Evolutionary conservation across 2,113 vertebrate genomes (phyloP).

Genomic region (Willisornis vidua): DNA sequence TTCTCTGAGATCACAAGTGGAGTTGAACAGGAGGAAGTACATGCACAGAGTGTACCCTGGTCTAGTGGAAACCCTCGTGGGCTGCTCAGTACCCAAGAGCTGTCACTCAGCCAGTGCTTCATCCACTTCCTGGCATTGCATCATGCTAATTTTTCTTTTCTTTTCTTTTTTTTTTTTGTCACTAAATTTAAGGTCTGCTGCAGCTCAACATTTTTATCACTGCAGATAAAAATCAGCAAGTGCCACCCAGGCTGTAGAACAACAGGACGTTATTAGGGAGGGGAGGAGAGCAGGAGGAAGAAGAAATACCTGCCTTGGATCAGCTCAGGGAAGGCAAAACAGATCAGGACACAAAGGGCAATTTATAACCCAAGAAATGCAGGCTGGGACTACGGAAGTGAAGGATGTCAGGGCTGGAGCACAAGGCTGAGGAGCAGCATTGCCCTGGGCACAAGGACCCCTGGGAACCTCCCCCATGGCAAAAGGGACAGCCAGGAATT

Average conservation of each 20-base stretch:
- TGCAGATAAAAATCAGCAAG: slow-evolving; percentile 44
- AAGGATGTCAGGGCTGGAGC: background rate
- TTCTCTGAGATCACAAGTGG: background rate
- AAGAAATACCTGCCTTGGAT: background rate
- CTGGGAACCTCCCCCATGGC: background rate
- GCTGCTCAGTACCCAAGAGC: background rate
- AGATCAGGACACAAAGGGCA: background rate
- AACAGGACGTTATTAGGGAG: background rate
- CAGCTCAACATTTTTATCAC: slow-evolving; percentile 52
- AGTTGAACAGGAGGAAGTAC: background rate
- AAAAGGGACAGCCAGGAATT: background rate
- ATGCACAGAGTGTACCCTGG: background rate
- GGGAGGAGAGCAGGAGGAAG: background rate
- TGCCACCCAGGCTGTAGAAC: background rate
- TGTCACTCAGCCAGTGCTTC: slow-evolving; percentile 43
- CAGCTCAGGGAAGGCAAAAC: background rate
- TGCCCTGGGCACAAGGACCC: background rate
- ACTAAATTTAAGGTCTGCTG: slow-evolving; percentile 68
- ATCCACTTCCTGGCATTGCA: slow-evolving; percentile 62
- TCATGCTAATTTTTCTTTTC: background rate
- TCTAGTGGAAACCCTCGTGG: background rate
- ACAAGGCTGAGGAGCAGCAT: background rate
- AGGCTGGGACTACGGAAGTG: background rate
- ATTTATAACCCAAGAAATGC: background rate
- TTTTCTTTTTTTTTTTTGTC: background rate